Conservation (phyloP, 2,113 vertebrate genomes). For the Stercorarius parasiticus region DNA sequence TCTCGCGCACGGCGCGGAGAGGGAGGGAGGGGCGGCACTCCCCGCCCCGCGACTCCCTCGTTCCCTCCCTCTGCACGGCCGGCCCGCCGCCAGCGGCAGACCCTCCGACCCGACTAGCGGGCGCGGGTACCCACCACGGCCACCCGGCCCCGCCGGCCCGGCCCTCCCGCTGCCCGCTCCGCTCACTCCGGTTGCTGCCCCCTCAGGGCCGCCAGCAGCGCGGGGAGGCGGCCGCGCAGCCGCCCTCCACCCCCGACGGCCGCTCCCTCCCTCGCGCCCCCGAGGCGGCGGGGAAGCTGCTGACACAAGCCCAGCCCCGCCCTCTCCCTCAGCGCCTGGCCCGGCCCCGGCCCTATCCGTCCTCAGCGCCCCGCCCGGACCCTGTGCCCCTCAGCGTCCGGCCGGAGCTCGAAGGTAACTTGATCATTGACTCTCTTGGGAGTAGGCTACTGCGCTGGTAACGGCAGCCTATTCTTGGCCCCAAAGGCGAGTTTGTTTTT, state of each 20-base stretch:
- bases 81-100: background rate
- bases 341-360: background rate
- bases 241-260: background rate
- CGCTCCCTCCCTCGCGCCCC: background rate
- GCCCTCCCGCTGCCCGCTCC: background rate
- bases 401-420: background rate
- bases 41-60: background rate
- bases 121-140: background rate
- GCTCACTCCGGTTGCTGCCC: background rate
- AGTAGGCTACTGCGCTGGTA: accelerated
- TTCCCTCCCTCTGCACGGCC: too few relatives aligned
- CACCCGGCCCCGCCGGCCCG: background rate
- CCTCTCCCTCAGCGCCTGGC: background rate
- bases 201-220: background rate
- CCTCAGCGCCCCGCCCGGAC: background rate
- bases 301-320: constrained; percentile 18
- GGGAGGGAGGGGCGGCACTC: background rate
- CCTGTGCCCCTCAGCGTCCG: background rate
- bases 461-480: too few relatives aligned
- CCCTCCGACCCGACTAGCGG: background rate
- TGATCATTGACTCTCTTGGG: accelerated
- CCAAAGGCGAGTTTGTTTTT: background rate
- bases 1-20: background rate
- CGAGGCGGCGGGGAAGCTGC: constrained; percentile 19
- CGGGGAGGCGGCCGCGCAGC: background rate